Evolutionary conservation across 2,888 invertebrate genomes (phyloP), one percentile per base, ranked within the genome.

Genomic region (Cordilura impudica): DNA sequence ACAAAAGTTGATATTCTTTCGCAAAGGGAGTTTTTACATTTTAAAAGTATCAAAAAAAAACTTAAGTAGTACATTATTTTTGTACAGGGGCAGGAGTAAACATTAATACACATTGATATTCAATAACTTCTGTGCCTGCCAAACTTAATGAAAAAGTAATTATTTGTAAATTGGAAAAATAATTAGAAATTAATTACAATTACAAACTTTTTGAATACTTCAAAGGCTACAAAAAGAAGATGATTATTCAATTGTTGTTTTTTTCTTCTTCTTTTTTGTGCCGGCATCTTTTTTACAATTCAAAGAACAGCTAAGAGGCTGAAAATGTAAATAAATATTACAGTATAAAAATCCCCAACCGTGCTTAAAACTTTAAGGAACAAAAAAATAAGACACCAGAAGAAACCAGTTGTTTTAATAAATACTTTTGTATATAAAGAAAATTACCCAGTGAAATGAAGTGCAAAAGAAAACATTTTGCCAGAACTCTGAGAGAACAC

Each of bases 141-240:
- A 45, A 60, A 53, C 18, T 26, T 35, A 45, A 49, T 29, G 21
- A 47, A 67, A 72, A 72, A 67, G 39, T 58, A 67, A 72, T 79
- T 67, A 72, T 63, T 43, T 56, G 2, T 29, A 39, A 75, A 63
- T 63, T 29, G 7, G 51, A 51, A 54, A 78, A 78, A 35, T 75
- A 78, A 81, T 81, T 78, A 71, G 29, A 78, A 81, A 75, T 74
- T 78, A 75, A 81, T 78, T 78, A 75, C 49, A 78, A 75, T 65
- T 78, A 69, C 31, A 67, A 78, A 75, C 71, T 79, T 71, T 71
- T 14, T 45, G 29, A 56, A 53, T 58, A 75, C 81, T 72, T 78
- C 81, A 81, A 81, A 81, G 78, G 39, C 53, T 65, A 12, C n/a
- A 75, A 49, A 60, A 51, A 65, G 3, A 21, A 16, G 8, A 75